Evolutionary conservation across 2,113 vertebrate species (phyloP).

Genomic region (Daboia siamensis): DNA sequence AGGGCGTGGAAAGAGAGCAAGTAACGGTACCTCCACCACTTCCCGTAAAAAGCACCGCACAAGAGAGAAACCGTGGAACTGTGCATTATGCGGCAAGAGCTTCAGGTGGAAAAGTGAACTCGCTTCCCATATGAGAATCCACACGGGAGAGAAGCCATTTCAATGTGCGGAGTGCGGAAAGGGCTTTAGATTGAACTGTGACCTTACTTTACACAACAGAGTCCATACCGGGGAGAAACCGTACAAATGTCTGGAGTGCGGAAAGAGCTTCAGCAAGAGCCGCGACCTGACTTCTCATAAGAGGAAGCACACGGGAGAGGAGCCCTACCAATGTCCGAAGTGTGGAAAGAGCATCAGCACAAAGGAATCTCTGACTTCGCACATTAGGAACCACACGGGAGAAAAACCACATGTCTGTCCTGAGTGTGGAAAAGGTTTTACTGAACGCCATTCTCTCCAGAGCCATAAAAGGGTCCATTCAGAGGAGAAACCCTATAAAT

Average conservation of each 20-base stretch:
- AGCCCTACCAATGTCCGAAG: neutral
- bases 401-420: neutral
- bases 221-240: neutral
- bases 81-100: neutral
- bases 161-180: no score
- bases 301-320: neutral
- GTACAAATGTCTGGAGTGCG: neutral
- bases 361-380: neutral
- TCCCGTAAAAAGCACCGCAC: neutral
- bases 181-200: no score
- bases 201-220: no score
- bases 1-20: neutral
- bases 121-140: neutral
- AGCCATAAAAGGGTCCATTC: neutral
- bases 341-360: neutral
- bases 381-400: neutral
- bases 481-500: neutral
- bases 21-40: neutral
- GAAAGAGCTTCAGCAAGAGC: neutral
- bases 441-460: accelerated
- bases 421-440: neutral
- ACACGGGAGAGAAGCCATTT: no score
- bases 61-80: neutral
- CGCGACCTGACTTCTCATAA: neutral
- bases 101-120: neutral